Evolutionary conservation across 2,797 vertebrate species (phyloP).

Genomic region (Furcifer pardalis): DNA sequence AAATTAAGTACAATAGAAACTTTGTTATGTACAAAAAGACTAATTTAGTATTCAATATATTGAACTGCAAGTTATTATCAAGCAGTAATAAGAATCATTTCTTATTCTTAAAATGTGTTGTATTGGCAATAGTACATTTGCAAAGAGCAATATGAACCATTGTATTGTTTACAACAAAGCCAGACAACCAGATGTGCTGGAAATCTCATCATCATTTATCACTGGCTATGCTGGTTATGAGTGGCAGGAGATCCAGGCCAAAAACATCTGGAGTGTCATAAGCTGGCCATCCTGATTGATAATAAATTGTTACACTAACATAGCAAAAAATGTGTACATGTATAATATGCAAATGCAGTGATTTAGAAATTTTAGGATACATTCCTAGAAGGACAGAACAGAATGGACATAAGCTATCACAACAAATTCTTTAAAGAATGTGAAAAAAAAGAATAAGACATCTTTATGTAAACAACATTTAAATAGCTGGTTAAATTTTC

Average conservation of each 20-base stretch:
- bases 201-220: too few species aligned
- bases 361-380: neutral
- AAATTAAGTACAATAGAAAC: neutral
- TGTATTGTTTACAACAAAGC: neutral
- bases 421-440: neutral
- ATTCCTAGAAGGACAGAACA: neutral
- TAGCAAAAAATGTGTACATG: neutral
- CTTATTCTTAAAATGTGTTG: neutral
- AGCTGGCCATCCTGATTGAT: too few species aligned
- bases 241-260: too few species aligned
- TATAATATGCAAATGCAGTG: neutral
- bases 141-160: neutral
- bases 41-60: neutral
- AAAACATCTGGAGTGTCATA: too few species aligned
- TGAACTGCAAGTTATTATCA: neutral
- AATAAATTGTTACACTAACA: neutral
- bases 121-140: neutral
- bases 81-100: neutral
- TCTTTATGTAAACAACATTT: neutral
- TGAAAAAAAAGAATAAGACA: neutral
- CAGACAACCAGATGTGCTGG: too few species aligned
- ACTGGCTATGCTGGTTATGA: too few species aligned
- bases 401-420: neutral
- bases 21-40: neutral
- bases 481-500: neutral